Base-by-base conservation (phyloP, 2,888 invertebrate genomes). In the Andrena haemorrhoa region DNA sequence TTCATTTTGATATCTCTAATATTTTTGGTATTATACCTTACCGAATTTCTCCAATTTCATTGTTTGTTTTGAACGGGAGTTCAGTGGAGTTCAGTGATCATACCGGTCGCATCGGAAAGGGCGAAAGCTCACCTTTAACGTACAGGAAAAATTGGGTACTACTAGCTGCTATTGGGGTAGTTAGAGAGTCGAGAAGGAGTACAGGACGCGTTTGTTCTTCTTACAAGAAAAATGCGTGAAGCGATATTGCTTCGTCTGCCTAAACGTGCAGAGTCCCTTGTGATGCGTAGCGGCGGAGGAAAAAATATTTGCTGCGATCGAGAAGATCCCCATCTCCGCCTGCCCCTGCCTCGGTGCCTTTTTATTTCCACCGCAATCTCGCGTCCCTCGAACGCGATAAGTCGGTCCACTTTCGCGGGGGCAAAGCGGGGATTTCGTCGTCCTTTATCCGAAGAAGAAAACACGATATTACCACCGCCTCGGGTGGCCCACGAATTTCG, bases 391-490 rank as follows among this genome's bases (percentile, higher is more conserved):
- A 82, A 72, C 72, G 76, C 78, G 87, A 80, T 88, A 89, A 88
- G 89, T 76, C 85, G 81, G 51, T 41, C 78, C 73, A 86, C 88
- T 88, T 83, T 74, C 82, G 74, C 70, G 35, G 5, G 35, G 75
- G 83, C 77, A 79, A 83, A 82, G 79, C 82, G 51, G 58, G 78
- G 79, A 66, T 82, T 79, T 82, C 75, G 53, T n/a, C 49, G 63
- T 33, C 53, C 78, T 63, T 84, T 78, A 56, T 56, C 60, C 33
- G 74, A 7, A 60, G 51, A 75, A 84, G 80, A 86, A 83, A 81
- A 80, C 64, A 74, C 66, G 79, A 84, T 89, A 88, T 89, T 86
- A 80, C 83, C 58, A 71, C 23, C 75, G 68, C 65, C 66, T 41
- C 66, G n/a, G 47, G n/a, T 49, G 64, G 31, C 51, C 35, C 70